These are phyloP conservation scores for Merops nubicus DNA, from an alignment of 2,113 vertebrate genomes.

Conservation along the genomic window DNA sequence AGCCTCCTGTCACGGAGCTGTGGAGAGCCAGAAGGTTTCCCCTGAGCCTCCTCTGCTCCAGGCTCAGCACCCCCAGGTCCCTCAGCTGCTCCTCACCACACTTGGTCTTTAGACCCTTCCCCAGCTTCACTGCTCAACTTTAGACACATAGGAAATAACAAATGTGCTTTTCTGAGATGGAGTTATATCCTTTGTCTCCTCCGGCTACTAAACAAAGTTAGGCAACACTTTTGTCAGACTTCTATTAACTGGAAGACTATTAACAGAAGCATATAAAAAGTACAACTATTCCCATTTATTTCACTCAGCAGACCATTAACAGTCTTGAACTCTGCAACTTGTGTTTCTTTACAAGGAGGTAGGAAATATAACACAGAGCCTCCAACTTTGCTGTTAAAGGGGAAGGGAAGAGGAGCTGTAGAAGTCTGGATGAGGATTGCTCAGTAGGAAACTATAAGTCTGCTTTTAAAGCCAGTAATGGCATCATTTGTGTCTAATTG, in stretches of 20 bases:
- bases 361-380: neutral
- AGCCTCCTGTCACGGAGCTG: neutral
- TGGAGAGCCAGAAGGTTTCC: neutral
- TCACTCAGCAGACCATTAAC: neutral
- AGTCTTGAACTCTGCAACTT: neutral
- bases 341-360: neutral
- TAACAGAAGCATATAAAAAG: neutral
- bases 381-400: neutral
- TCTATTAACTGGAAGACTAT: neutral
- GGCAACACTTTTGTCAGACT: neutral
- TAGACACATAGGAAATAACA: neutral
- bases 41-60: neutral
- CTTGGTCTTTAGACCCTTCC: neutral
- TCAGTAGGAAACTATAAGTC: neutral
- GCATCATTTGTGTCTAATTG: neutral
- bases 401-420: neutral
- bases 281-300: neutral
- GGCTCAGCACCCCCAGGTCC: neutral
- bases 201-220: neutral
- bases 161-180: neutral
- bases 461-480: neutral
- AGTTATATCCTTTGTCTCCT: neutral
- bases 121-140: neutral
- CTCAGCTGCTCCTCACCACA: neutral
- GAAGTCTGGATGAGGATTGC: neutral